Evolutionary conservation across 2,113 vertebrate genomes (phyloP).

Genomic region (Crotophaga sulcirostris): DNA sequence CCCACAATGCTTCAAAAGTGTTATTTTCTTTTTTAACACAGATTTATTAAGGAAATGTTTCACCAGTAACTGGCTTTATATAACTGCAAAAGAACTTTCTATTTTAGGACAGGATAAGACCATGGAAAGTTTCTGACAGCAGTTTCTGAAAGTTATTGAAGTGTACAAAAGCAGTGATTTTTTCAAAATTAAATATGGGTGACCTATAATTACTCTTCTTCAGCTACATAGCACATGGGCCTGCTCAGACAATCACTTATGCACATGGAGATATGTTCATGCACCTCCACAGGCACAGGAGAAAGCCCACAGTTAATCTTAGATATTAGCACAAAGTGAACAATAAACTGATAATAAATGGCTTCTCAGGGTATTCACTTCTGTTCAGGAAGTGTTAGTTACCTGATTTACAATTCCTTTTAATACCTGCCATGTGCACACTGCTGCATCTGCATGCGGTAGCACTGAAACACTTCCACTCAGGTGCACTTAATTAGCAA

Average conservation of each 20-base stretch:
- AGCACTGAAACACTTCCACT: background rate
- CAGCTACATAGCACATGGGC: background rate
- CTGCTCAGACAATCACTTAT: background rate
- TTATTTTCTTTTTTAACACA: background rate
- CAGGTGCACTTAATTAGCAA: slow-evolving; percentile 3
- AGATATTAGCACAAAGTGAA: slow-evolving; percentile 20
- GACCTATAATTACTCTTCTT: slow-evolving; percentile 9
- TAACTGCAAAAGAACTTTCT: slow-evolving; percentile 23
- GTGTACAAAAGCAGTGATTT: slow-evolving; percentile 7
- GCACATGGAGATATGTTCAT: background rate
- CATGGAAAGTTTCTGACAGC: too few species aligned
- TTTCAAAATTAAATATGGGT: slow-evolving; percentile 18
- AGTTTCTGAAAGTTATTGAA: slow-evolving; percentile 10
- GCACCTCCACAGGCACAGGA: background rate
- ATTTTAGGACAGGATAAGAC: too few species aligned
- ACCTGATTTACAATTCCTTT: slow-evolving; percentile 9
- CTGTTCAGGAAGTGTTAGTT: background rate
- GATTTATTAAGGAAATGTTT: background rate
- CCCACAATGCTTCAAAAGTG: background rate
- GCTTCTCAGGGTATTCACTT: background rate
- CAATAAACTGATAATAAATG: slow-evolving; percentile 15
- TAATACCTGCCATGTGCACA: background rate
- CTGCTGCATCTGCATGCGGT: background rate
- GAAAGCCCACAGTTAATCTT: background rate
- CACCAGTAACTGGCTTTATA: background rate